Evolutionary conservation across 2,113 vertebrate genomes (phyloP).

Genomic region (Tamias sibiricus): DNA sequence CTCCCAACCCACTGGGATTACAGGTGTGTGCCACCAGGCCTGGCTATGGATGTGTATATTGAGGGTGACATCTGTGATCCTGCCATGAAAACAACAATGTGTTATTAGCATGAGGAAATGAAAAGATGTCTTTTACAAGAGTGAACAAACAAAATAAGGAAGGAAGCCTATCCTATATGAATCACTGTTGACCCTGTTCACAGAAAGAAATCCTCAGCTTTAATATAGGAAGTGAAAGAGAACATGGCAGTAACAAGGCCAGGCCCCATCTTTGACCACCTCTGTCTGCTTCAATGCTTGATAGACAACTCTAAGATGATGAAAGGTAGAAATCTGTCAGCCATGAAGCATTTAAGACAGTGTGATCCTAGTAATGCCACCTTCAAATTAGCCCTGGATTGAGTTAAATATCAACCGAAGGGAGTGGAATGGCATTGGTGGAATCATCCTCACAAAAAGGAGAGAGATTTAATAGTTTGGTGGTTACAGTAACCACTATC

Average conservation of each 20-base stretch:
- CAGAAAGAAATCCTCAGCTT: not conserved
- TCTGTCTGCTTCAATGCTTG: not conserved
- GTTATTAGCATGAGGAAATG: not conserved
- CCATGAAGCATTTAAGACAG: not conserved
- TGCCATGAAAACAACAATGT: not conserved
- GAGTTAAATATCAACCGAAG: constrained; percentile 53
- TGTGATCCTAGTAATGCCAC: not conserved
- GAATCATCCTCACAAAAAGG: constrained; percentile 2
- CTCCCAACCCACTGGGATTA: too few relatives aligned
- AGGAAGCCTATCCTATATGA: not conserved
- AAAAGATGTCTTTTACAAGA: not conserved
- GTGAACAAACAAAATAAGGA: not conserved
- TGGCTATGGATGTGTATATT: too few relatives aligned
- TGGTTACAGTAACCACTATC: constrained; percentile 57
- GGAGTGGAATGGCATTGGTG: not conserved
- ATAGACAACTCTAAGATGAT: not conserved
- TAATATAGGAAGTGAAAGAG: not conserved
- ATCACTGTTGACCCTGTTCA: not conserved
- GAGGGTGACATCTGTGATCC: not conserved
- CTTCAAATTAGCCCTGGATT: constrained; percentile 19
- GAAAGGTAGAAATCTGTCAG: not conserved
- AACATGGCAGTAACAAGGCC: not conserved
- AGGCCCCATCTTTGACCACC: not conserved
- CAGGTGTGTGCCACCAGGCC: too few relatives aligned
- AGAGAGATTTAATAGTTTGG: constrained; percentile 62